Base-by-base conservation (phyloP, 2,888 invertebrate genomes). In the Hypomecis punctinalis region DNA sequence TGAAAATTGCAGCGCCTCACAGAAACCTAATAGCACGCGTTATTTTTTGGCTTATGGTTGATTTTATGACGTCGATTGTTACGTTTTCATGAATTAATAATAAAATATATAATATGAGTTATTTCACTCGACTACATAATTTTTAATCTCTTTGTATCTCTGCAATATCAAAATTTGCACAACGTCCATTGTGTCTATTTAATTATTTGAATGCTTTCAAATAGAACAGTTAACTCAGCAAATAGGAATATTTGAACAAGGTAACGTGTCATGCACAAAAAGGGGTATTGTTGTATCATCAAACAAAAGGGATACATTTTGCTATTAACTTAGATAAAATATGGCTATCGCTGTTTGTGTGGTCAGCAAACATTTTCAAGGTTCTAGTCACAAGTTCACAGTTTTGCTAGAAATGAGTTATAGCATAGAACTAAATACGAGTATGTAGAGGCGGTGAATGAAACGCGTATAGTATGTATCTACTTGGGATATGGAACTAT, bases 261-360 rank as follows among this genome's bases (percentile, higher is more conserved):
- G 37, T 39, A 43, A 48, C 61, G 65, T 59, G 61, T 55, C 63
- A 53, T 53, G 46, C 59, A 60, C 48, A 9, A 62, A 65, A 63
- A 40, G 6, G 10, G 55, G 60, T 57, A 54, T 40, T 69, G 43
- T 65, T 67, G 23, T 69, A 61, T 37, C 40, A 35, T 48, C 57
- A 51, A 51, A 46, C 45, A 46, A 39, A 46, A 23, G 36, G 45
- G 10, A 45, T 49, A 56, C 40, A 47, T 54, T 13, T n/a, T 40
- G 23, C 33, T 11, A 35, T 45, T 45, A 36, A 45, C 11, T 43
- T n/a, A 45, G 6, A 3, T 9, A 1, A 35, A 11, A 35, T 42
- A 42, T 42, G 33, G 33, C 0, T 53, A 52, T 51, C 45, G 37
- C 37, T 8, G 55, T 42, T 49, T 49, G 37, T 63, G 11, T 51